Percentiles rank a stretch among this genome's conserved stretches.
These are phyloP conservation scores for Agriopis leucophaearia DNA, from an alignment of 2,888 invertebrate species.

Conservation along the genomic window DNA sequence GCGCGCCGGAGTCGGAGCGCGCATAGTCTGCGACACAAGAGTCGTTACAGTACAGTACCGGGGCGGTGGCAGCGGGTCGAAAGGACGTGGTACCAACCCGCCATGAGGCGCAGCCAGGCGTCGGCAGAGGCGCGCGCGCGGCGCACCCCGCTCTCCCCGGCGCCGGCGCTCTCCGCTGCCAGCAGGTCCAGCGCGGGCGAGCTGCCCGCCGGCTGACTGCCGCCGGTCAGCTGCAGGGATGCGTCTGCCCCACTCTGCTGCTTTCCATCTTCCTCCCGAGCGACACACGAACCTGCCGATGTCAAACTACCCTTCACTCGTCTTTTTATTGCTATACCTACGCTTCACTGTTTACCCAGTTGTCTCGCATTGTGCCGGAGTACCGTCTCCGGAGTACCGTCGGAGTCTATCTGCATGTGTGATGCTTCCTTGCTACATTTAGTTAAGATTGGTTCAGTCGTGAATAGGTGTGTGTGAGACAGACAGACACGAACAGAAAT, in stretches of 20 bases:
- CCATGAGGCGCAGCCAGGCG: slow-evolving; percentile 48
- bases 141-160: slow-evolving; percentile 12
- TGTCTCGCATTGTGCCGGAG: no score
- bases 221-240: no score
- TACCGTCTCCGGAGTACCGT: no score
- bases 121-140: slow-evolving; percentile 37
- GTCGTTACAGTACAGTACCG: background rate
- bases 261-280: background rate
- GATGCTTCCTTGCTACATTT: no score
- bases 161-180: slow-evolving; percentile 7
- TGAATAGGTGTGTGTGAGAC: no score
- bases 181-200: slow-evolving; percentile 14
- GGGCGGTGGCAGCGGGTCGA: background rate
- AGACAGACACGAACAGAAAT: no score
- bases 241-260: background rate
- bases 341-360: no score
- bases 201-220: background rate
- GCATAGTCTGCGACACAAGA: slow-evolving; percentile 48
- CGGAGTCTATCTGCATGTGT: no score
- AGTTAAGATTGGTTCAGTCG: no score
- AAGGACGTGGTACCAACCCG: slow-evolving; percentile 39
- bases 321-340: no score
- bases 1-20: slow-evolving; percentile 31
- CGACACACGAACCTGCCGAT: background rate
- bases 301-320: background rate